Evolutionary conservation across 2,888 invertebrate genomes (phyloP), one percentile per base, ranked within the genome.

Genomic region (Psococerastis gibbosa): DNA sequence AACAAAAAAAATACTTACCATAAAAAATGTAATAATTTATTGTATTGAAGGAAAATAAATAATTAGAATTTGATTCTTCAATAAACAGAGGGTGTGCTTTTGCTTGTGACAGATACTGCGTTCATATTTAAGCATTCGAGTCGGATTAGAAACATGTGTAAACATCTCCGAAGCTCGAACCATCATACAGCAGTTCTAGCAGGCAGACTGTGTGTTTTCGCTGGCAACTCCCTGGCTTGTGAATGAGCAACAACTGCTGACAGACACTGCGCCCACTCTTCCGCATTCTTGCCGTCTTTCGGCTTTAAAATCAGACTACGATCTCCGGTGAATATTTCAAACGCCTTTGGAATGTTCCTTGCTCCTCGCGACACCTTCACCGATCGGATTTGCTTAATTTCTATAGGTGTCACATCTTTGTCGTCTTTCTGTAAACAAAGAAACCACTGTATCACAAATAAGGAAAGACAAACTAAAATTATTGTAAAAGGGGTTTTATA

Each of bases 311-410:
- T 85, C 51, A 89, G 75, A 8, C 85, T 84, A 61, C 87, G 87
- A 62, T 91, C 87, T 43, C 81, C 81, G 0, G 92, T 92, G 66
- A 92, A 94, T 54, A 94, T 92, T 68, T 94, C 92, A 66, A 94
- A 94, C 1, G 91, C 91, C 61, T 88, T 89, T 17, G 92, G 91
- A 54, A 92, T 88, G 64, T 88, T 87, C 43, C 91, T 71, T 8
- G 88, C 85, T 43, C 88, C 83, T 42, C 87, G 70, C 1, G 89
- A 82, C 9, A 92, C 91, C 56, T 91, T 84, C n/a, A 94, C 92
- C 31, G 87, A 88, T 11, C 89, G 76, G 50, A 94, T 91, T 63
- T 89, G 87, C 60, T 88, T 84, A 13, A 94, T 78, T 60, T 91
- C 89, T 52, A 94, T 84, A 2, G 66, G 63, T 38, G 63, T 61